Base-by-base conservation (phyloP, 2,797 vertebrate species). In the Liasis olivaceus region DNA sequence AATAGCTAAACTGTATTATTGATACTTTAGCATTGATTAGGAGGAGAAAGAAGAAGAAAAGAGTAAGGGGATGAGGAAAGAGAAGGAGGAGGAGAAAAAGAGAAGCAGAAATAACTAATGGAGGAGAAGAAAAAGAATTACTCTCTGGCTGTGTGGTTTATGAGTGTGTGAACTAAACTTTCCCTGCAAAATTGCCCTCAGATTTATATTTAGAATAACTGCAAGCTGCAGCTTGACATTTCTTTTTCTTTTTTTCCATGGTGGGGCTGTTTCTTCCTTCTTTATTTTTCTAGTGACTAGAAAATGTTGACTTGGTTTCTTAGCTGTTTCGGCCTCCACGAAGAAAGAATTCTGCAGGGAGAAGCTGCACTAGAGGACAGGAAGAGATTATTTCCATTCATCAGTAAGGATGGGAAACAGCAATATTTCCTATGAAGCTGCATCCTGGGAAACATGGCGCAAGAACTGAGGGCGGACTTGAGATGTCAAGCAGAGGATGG, bases 341-440 rank as follows among this genome's bases (percentile, higher is more conserved):
- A 96, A n/a, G 87, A 94, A 95, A 93, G 88, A 96, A 94, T 91
- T 94, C 91, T 92, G 93, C 93, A 8, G 94, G 88, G 96, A 96
- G 89, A 88, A 96, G 93, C 90, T 94, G 72, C 96, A 95, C 95
- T 84, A 95, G 95, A 96, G 94, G 66, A 95, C 91, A 92, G 88
- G 93, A 95, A 95, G 72, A 92, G 94, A 95, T 96, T 96, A 96
- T 95, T 96, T 92, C 87, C 94, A 95, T 97, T 96, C 95, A 95
- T 96, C 96, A 97, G 96, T 96, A 95, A 90, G 92, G 94, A 91
- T 69, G 92, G 92, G 92, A 93, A 20, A 93, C 90, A 94, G 88
- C 93, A 94, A 93, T 96, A 97, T 95, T 96, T 96, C 95, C 93
- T 88, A 95, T 47, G 95, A 92, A 93, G 94, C 90, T 95, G 94